Conservation (phyloP, 2,797 vertebrate genomes). For the Distichodus sexfasciatus region DNA sequence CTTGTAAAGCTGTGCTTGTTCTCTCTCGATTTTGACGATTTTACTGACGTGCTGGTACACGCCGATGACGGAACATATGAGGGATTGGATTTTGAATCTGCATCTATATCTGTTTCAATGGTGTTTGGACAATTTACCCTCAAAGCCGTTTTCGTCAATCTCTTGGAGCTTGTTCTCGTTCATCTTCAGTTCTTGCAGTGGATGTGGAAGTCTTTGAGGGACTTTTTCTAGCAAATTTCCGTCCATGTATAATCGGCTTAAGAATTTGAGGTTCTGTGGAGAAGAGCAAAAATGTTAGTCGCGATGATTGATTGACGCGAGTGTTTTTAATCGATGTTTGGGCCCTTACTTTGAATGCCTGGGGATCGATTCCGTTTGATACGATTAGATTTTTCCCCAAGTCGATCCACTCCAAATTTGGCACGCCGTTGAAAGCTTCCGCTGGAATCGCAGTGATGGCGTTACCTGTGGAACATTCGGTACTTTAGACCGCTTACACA, state of each 20-base stretch:
- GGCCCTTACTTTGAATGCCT: slow-evolving; percentile 80
- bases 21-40: too few species aligned
- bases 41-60: too few species aligned
- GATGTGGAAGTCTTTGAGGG: slow-evolving; percentile 80
- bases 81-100: too few species aligned
- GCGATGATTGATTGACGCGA: not conserved
- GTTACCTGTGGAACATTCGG: slow-evolving; percentile 75
- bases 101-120: too few species aligned
- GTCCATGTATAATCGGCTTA: slow-evolving; percentile 90
- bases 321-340: not conserved
- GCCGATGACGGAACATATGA: too few species aligned
- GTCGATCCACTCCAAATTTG: slow-evolving; percentile 93
- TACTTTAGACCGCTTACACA: too few species aligned
- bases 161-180: slow-evolving; percentile 85
- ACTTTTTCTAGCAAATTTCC: slow-evolving; percentile 83
- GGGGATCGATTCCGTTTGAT: slow-evolving; percentile 74
- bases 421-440: slow-evolving; percentile 89
- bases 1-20: too few species aligned
- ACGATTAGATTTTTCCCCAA: slow-evolving; percentile 89
- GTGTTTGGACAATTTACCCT: slow-evolving; percentile 75
- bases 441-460: slow-evolving; percentile 83
- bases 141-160: slow-evolving; percentile 77
- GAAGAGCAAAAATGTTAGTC: slow-evolving; percentile 9
- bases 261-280: slow-evolving; percentile 82
- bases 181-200: slow-evolving; percentile 93